Base-by-base conservation (phyloP, 2,888 invertebrate species). In the Phengaris arion region DNA sequence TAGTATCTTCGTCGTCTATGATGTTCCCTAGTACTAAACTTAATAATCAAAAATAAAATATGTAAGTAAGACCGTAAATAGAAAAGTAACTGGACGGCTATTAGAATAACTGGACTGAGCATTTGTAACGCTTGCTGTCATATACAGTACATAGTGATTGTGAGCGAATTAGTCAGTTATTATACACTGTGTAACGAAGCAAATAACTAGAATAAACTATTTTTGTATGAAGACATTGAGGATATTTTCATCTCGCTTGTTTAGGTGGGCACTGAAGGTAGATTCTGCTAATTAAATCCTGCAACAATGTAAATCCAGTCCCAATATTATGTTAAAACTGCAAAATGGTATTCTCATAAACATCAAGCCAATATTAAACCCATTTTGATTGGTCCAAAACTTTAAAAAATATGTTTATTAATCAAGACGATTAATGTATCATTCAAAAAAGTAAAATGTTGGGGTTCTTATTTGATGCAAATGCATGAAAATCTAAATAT, bases 91-190 rank as follows among this genome's bases (percentile, higher is more conserved):
- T 48, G 46, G 46, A 69, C 69, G 48, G 46, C 46, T 48, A 46
- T 59, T 59, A 48, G 69, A 46, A 48, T 69, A 69, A 69, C 69
- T 48, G 69, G 69, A 69, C 69, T 48, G 69, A n/a, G 12, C 69
- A 48, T 69, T 69, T 48, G 48, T 69, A 69, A 69, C 69, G 69
- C 69, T 69, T 48, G 48, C 69, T 69, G 69, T 69, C 69, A 68
- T 45, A n/a, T 7, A 68, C 68, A 68, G 45, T 9, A n/a, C 69
- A 15, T 7, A 59, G 59, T 69, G 15, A 45, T 64, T 64, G 64
- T 64, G 13, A 5, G 64, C 64, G 35, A 64, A 64, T 35, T 64
- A 64, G 35, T 13, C 35, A 12, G 64, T 35, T 22, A 64, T 64
- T 64, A 22, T 22, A 22, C 22, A 22, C 35, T 12, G 64, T 13